Percentiles rank a stretch among this genome's conserved stretches.
These are phyloP conservation scores for Diaphora mendica DNA, from an alignment of 2,888 invertebrate species.

Conservation along the genomic window DNA sequence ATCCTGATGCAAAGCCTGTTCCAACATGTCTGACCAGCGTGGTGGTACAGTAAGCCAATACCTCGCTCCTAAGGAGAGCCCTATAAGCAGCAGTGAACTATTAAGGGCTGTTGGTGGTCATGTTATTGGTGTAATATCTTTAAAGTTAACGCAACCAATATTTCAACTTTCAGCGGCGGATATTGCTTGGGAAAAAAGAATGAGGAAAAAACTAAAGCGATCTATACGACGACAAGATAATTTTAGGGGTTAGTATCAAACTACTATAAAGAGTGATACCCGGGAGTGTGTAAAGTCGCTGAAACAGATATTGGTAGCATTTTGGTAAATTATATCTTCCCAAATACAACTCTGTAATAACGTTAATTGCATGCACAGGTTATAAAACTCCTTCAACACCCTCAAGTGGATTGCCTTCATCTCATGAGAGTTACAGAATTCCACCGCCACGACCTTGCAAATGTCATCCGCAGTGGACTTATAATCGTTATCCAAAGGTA, in stretches of 20 bases:
- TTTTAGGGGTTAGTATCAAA: slow-evolving; percentile 68
- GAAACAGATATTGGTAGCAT: neutral
- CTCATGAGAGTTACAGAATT: slow-evolving; percentile 73
- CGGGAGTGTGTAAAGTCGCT: neutral
- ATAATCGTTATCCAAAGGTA: slow-evolving; percentile 79
- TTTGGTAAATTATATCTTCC: neutral
- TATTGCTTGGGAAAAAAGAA: slow-evolving; percentile 77
- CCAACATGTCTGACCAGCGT: no score
- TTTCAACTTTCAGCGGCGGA: slow-evolving; percentile 67
- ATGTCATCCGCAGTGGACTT: slow-evolving; percentile 69
- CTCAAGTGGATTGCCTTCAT: slow-evolving; percentile 66
- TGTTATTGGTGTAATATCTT: no score
- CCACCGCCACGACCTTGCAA: slow-evolving; percentile 73
- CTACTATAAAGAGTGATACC: neutral
- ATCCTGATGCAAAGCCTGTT: no score
- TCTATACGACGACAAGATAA: slow-evolving; percentile 68
- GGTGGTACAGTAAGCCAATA: no score
- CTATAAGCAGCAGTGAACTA: no score
- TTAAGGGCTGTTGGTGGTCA: no score
- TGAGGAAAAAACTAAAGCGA: slow-evolving; percentile 78
- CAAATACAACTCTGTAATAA: neutral
- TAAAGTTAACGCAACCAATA: neutral
- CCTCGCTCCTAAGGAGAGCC: no score
- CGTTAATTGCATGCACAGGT: slow-evolving; percentile 55
- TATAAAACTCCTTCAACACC: slow-evolving; percentile 74